These are phyloP conservation scores for Engraulis encrasicolus DNA, from an alignment of 2,113 vertebrate species.

Conservation along the genomic window DNA sequence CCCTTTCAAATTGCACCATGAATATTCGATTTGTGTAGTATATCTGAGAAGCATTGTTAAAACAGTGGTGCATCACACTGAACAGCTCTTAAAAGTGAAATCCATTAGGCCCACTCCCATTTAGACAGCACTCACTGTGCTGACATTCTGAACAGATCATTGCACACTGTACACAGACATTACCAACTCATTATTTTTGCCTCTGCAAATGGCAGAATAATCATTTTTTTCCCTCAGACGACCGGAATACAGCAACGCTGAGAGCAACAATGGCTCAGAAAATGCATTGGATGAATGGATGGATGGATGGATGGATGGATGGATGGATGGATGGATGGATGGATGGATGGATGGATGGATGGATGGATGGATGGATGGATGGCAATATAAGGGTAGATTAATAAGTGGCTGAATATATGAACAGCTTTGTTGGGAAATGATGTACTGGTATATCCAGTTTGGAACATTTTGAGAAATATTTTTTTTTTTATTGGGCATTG, in stretches of 20 bases:
- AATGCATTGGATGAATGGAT: background rate
- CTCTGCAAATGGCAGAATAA: background rate
- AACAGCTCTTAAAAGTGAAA: background rate
- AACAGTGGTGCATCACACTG: background rate
- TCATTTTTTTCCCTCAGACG: background rate
- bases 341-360: background rate
- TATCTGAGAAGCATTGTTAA: too few relatives aligned
- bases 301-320: too few relatives aligned
- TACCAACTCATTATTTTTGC: background rate
- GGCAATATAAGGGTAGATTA: too few relatives aligned
- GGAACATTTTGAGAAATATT: too few relatives aligned
- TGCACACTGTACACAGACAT: conserved; percentile 2
- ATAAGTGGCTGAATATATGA: background rate
- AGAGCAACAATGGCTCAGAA: background rate
- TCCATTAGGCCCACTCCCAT: background rate
- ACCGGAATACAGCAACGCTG: background rate
- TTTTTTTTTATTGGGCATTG: too few relatives aligned
- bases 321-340: background rate
- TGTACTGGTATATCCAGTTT: too few relatives aligned
- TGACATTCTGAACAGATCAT: conserved; percentile 9
- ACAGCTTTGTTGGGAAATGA: background rate
- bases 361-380: background rate
- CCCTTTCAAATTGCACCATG: too few relatives aligned
- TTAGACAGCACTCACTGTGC: background rate
- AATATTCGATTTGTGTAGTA: too few relatives aligned